A percentile compares a stretch with the other conserved stretches of the same genome.
These are phyloP conservation scores for Mastomys coucha DNA, from an alignment of 2,113 vertebrate genomes.

Conservation along the genomic window DNA sequence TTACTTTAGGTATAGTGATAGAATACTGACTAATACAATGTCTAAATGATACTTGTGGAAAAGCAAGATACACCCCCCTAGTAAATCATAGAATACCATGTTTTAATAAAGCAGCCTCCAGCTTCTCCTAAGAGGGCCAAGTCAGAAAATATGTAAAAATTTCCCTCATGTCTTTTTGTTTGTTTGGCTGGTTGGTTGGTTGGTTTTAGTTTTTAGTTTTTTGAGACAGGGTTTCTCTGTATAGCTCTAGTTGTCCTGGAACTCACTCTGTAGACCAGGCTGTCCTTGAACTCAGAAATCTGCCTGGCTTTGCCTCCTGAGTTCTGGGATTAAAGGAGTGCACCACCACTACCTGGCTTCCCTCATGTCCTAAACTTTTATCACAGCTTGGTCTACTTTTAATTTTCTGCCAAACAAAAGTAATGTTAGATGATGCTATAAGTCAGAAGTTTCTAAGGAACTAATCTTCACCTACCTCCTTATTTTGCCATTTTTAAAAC, in stretches of 20 bases:
- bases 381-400: neutral
- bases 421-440: neutral
- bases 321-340: no score
- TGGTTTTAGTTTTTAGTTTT: no score
- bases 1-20: neutral
- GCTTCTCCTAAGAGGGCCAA: neutral
- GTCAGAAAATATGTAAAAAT: neutral
- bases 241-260: no score
- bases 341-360: no score
- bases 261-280: no score
- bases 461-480: neutral
- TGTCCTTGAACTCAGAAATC: no score
- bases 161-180: neutral
- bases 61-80: neutral
- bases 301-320: no score
- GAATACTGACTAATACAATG: neutral
- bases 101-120: neutral
- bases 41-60: neutral
- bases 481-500: neutral
- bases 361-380: neutral
- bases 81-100: neutral
- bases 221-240: no score
- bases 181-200: no score
- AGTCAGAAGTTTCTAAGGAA: neutral
- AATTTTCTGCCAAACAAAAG: conserved; percentile 27